Evolutionary conservation across 1,140 invertebrate genomes (phyloP).

Genomic region (Holcopasites calliopsidis): DNA sequence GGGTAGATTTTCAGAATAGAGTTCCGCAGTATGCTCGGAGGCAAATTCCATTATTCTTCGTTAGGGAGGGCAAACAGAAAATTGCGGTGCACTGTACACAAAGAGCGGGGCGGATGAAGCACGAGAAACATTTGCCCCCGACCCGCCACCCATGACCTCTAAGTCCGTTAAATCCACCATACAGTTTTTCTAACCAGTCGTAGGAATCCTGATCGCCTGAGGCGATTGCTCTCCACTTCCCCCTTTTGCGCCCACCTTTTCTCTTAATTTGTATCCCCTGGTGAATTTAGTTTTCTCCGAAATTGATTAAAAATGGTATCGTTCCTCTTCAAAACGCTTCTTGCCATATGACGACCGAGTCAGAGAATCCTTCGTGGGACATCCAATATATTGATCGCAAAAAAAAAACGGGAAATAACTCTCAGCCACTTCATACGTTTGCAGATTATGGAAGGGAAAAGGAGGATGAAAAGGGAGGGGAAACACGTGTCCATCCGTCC

Average conservation of each 20-base stretch:
- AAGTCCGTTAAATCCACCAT: slow-evolving; percentile 24
- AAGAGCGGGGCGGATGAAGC: slow-evolving; percentile 2
- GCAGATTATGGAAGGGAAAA: too few relatives aligned
- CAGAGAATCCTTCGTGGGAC: too few relatives aligned
- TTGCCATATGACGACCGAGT: too few relatives aligned
- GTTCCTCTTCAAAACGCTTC: too few relatives aligned
- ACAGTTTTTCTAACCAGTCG: slow-evolving; percentile 23
- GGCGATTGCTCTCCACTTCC: background rate
- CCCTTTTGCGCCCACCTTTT: background rate
- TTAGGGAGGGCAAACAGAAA: slow-evolving; percentile 46
- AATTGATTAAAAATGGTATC: too few relatives aligned
- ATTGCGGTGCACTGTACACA: slow-evolving; percentile 26
- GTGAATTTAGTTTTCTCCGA: background rate
- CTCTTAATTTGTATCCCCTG: background rate
- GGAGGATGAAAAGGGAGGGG: too few relatives aligned
- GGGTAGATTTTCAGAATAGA: slow-evolving; percentile 21
- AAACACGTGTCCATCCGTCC: too few relatives aligned
- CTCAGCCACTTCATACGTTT: too few relatives aligned
- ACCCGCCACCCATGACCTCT: background rate
- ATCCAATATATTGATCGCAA: too few relatives aligned
- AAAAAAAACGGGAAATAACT: too few relatives aligned
- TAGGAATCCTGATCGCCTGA: slow-evolving; percentile 25
- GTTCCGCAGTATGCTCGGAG: slow-evolving; percentile 7
- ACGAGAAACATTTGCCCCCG: slow-evolving; percentile 22
- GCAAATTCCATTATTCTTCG: slow-evolving; percentile 49